Conservation (phyloP, 2,888 invertebrate genomes). For the Bugula neritina region DNA sequence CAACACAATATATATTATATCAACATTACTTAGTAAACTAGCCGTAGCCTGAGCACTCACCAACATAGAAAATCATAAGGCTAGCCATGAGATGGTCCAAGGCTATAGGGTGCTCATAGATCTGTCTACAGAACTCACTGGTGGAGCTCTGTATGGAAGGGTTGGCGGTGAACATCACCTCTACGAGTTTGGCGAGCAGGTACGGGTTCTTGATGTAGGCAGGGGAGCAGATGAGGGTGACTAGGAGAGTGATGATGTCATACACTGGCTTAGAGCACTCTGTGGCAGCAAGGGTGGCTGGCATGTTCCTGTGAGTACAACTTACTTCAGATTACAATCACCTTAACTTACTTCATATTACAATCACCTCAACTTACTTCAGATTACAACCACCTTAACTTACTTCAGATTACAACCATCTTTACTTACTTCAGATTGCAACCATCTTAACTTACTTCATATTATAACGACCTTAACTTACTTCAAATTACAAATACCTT, state of each 20-base stretch:
- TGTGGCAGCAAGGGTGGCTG: constrained; percentile 32
- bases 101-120: constrained; percentile 81
- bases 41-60: too few relatives aligned
- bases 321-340: background rate
- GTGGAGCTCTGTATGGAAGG: constrained; percentile 56
- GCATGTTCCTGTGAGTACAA: constrained; percentile 36
- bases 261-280: background rate
- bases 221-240: constrained; percentile 82
- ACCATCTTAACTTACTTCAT: constrained; percentile 28
- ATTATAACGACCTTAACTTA: constrained; percentile 33
- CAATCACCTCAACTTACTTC: constrained; percentile 31
- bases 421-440: background rate
- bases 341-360: constrained; percentile 32
- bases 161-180: constrained; percentile 63
- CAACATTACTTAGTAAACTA: too few relatives aligned
- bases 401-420: constrained; percentile 37
- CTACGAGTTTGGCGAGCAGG: constrained; percentile 89
- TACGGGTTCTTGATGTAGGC: constrained; percentile 92
- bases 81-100: constrained; percentile 76
- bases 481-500: background rate
- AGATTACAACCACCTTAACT: background rate
- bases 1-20: too few relatives aligned
- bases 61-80: constrained; percentile 94
- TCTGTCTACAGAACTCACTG: constrained; percentile 62
- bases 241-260: constrained; percentile 72